These are phyloP conservation scores for Hypocryptadius cinnamomeus DNA, from an alignment of 2,113 vertebrate species.

Conservation along the genomic window DNA sequence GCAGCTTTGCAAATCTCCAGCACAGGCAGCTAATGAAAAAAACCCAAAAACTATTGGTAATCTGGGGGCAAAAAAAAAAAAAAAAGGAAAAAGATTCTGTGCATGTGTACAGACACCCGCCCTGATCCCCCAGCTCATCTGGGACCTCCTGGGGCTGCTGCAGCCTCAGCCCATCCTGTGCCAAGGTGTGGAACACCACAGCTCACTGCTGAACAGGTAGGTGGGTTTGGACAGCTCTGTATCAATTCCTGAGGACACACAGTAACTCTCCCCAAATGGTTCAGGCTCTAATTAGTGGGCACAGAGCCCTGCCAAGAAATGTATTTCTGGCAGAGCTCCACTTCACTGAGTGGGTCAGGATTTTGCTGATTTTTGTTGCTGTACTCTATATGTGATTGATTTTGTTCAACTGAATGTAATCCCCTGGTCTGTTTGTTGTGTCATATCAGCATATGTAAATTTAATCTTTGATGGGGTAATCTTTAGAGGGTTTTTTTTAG, in stretches of 20 bases:
- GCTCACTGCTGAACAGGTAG: not conserved
- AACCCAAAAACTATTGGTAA: not conserved
- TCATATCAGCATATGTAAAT: not conserved
- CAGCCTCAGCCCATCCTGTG: not conserved
- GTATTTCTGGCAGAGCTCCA: constrained; percentile 31
- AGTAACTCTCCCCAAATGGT: constrained; percentile 47
- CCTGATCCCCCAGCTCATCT: not conserved
- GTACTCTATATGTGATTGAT: not conserved
- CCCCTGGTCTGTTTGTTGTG: not conserved
- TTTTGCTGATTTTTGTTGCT: not conserved
- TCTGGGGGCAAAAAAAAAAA: not conserved
- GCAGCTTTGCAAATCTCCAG: not conserved
- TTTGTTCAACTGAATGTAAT: not conserved
- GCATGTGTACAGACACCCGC: not conserved
- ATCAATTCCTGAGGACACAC: not conserved
- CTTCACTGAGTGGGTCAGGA: constrained; percentile 16
- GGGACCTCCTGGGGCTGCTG: not conserved
- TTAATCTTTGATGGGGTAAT: not conserved
- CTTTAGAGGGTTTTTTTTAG: not conserved
- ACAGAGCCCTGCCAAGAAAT: constrained; percentile 40
- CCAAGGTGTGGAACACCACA: not conserved
- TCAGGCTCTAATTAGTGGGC: constrained; percentile 41
- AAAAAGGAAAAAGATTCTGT: not conserved
- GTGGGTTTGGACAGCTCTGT: constrained; percentile 30
- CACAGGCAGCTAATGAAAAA: not conserved